Conservation (phyloP, 2,888 invertebrate species). For the Chrysodeixis includens region DNA sequence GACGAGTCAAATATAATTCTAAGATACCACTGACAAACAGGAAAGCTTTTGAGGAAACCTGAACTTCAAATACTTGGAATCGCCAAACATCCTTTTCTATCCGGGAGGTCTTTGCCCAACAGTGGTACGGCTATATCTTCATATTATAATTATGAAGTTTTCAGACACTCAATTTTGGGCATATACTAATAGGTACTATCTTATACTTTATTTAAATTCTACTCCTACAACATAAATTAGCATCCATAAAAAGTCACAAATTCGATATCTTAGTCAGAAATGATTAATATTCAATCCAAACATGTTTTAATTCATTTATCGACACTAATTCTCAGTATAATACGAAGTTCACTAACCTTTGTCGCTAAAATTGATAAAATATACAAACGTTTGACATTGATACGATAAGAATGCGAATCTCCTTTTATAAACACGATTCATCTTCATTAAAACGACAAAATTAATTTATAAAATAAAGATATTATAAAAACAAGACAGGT, state of each 20-base stretch:
- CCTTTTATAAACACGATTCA: slow-evolving; percentile 3
- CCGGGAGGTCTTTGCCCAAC: too few species aligned
- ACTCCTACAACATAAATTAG: too few species aligned
- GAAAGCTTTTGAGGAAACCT: too few species aligned
- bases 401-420: neutral
- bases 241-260: neutral
- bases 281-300: neutral
- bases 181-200: too few species aligned
- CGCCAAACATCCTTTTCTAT: too few species aligned
- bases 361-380: slow-evolving; percentile 17
- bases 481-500: slow-evolving; percentile 6
- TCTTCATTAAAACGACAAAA: slow-evolving; percentile 10
- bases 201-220: too few species aligned
- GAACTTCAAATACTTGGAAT: too few species aligned
- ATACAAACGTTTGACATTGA: slow-evolving; percentile 1
- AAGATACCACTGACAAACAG: too few species aligned
- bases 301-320: neutral
- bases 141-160: too few species aligned
- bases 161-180: too few species aligned
- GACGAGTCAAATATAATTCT: too few species aligned
- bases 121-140: too few species aligned
- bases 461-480: slow-evolving; percentile 15
- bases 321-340: neutral
- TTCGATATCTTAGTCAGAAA: neutral
- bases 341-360: slow-evolving; percentile 20